These are phyloP conservation scores for Cerastoderma edule DNA, from an alignment of 2,888 invertebrate species.

Conservation along the genomic window DNA sequence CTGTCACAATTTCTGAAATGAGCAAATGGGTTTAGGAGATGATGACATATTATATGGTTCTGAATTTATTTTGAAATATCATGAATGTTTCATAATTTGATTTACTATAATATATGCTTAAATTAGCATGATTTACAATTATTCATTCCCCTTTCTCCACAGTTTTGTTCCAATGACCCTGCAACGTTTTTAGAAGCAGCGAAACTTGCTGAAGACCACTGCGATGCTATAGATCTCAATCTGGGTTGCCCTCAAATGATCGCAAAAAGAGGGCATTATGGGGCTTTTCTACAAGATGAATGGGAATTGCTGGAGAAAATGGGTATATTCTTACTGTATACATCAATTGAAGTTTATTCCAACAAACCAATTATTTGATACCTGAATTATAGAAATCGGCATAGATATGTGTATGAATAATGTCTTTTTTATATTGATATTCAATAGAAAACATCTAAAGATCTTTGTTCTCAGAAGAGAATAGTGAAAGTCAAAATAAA, in stretches of 20 bases:
- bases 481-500: no score
- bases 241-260: slow-evolving; percentile 99
- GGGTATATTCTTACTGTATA: slow-evolving; percentile 85
- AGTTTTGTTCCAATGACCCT: slow-evolving; percentile 99
- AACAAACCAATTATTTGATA: neutral
- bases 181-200: slow-evolving; percentile 94
- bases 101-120: no score
- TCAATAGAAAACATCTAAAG: no score
- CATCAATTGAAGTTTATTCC: neutral
- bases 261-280: slow-evolving; percentile 97
- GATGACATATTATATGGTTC: no score
- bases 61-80: no score
- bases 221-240: slow-evolving; percentile 98
- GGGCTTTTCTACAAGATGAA: slow-evolving; percentile 97
- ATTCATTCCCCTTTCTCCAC: slow-evolving; percentile 43
- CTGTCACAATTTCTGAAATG: no score
- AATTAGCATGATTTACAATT: no score
- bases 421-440: no score
- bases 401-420: no score
- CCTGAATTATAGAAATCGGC: neutral
- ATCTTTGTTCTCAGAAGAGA: no score
- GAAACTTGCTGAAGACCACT: slow-evolving; percentile 91
- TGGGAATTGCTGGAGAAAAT: slow-evolving; percentile 94
- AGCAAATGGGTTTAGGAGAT: no score
- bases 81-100: no score